Conservation (phyloP, 2,888 invertebrate species). For the Sipha maydis region DNA sequence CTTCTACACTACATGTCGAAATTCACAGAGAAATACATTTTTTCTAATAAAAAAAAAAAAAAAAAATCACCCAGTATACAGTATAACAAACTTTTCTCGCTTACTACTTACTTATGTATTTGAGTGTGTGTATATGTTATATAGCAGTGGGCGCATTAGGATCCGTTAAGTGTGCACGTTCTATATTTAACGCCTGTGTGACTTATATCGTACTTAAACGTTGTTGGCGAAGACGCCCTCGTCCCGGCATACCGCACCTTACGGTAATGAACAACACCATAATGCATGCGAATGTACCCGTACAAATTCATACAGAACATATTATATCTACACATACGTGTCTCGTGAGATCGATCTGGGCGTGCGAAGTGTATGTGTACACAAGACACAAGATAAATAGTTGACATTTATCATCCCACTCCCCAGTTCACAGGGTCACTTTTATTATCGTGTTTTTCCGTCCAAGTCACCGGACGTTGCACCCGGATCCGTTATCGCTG, state of each 20-base stretch:
- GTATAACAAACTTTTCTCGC: background rate
- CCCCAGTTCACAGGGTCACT: background rate
- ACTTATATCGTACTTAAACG: slow-evolving; percentile 12
- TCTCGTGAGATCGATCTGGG: background rate
- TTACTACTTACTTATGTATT: background rate
- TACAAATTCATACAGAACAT: background rate
- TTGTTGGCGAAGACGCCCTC: background rate
- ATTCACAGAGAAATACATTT: too few relatives aligned
- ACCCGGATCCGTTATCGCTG: background rate
- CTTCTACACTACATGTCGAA: too few relatives aligned
- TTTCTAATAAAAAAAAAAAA: too few relatives aligned
- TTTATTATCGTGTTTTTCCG: background rate
- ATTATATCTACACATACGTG: background rate
- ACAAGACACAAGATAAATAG: background rate
- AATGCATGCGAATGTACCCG: background rate
- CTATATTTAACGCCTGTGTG: background rate
- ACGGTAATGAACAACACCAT: background rate
- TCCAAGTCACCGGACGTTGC: background rate
- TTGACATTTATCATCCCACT: background rate
- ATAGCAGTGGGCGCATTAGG: background rate
- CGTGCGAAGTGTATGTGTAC: background rate
- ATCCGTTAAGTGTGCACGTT: background rate
- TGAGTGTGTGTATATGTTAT: background rate
- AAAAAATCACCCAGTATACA: background rate
- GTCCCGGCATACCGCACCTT: background rate